Percentiles rank a stretch among this genome's conserved stretches.
phyloP scores from a whole-genome alignment of 2,797 vertebrate species.

The Bryconaethiops microstoma region DNA sequence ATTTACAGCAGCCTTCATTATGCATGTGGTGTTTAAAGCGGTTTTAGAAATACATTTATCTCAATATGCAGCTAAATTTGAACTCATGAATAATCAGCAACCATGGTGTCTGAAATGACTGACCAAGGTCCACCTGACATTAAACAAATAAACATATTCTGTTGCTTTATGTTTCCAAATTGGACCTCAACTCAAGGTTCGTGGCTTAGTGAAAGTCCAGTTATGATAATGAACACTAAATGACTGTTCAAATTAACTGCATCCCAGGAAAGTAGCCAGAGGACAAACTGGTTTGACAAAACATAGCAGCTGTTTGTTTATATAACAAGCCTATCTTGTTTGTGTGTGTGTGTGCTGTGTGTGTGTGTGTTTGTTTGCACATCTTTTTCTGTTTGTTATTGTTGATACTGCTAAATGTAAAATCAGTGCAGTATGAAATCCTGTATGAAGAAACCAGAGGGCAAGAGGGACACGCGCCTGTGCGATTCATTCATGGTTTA shows the following conservation, averaged over 20 bases:
- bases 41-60: background rate
- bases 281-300: slow-evolving; percentile 69
- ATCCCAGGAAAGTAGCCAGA: slow-evolving; percentile 68
- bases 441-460: background rate
- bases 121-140: background rate
- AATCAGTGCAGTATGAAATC: slow-evolving; percentile 7
- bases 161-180: background rate
- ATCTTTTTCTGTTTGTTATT: slow-evolving; percentile 6
- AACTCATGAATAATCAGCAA: background rate
- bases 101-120: background rate
- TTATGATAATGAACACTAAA: slow-evolving; percentile 72
- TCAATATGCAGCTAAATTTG: slow-evolving; percentile 8
- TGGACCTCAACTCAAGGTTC: background rate
- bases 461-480: background rate
- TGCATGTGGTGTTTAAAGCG: background rate
- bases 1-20: slow-evolving; percentile 5
- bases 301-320: slow-evolving; percentile 74
- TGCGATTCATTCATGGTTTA: background rate
- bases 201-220: slow-evolving; percentile 52
- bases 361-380: slow-evolving; percentile 5
- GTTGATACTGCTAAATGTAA: slow-evolving; percentile 4
- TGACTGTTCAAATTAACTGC: slow-evolving; percentile 66
- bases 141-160: background rate
- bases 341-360: slow-evolving; percentile 5
- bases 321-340: slow-evolving; percentile 61